Base-by-base conservation (phyloP, 2,888 invertebrate species). In the Andrena minutula region DNA sequence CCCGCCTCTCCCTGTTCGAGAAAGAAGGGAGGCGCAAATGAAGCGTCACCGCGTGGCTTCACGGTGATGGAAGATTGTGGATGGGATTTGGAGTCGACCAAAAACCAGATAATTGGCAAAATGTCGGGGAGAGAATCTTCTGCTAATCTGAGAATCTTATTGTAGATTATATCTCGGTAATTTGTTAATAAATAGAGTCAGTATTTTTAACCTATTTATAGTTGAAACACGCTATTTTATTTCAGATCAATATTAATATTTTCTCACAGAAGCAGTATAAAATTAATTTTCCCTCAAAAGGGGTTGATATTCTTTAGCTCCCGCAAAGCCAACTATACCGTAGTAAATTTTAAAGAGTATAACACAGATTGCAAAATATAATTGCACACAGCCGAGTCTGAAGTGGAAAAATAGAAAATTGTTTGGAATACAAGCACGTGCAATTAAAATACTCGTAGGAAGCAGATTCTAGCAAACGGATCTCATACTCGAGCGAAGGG, bases 1-100 rank as follows among this genome's bases (percentile, higher is more conserved):
- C 49, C 73, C 61, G 28, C 51, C 69, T 64, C 26, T 20, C n/a
- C 28, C 47, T 30, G 16, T 23, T 41, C 47, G 0, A 5, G n/a
- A 32, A 26, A 41, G 35, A 28, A 28, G 49, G 35, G 26, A 26
- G 51, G 30, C 64, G 79, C 8, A 56, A 76, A 69, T 56, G 80
- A 80, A 65, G 28, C 63, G 68, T 73, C 51, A 20, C 6, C 16
- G 41, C 10, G 56, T 51, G 63, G 70, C 12, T 41, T 23, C 7
- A 12, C 41, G 8, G 32, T 5, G 12, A 49, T n/a, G 64, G 64
- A 66, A 66, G 32, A 61, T 60, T 20, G 28, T 61, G 65, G 20
- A 26, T 16, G 20, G 2, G 41, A 47, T 69, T 35, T n/a, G 41
- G 16, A 20, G 41, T 41, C 26, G 16, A 12, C 2, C 32, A n/a